Evolutionary conservation across 1,140 invertebrate species (phyloP).

Genomic region (Batillaria attramentaria): DNA sequence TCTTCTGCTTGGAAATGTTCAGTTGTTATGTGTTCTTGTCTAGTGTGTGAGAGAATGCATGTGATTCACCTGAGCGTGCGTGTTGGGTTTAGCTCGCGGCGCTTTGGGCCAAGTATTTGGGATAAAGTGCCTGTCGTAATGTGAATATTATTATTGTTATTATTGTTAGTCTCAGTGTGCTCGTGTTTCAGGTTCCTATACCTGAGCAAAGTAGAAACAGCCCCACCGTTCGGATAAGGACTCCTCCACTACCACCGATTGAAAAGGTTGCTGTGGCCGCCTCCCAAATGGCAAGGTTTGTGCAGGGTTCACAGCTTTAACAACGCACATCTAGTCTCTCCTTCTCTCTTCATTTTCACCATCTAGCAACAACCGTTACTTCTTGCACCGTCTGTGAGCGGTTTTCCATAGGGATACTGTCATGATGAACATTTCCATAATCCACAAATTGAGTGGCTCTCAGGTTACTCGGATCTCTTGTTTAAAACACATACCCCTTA

Average conservation of each 20-base stretch:
- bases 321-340: background rate
- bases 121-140: no score
- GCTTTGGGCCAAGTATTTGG: no score
- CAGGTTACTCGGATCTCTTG: no score
- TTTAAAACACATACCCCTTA: no score
- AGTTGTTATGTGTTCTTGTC: no score
- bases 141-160: no score
- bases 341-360: background rate
- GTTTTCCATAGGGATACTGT: no score
- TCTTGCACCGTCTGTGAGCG: background rate
- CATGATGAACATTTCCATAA: no score
- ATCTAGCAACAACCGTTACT: background rate
- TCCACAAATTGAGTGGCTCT: no score
- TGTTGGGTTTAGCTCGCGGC: no score
- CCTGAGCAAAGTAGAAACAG: conserved; percentile 23
- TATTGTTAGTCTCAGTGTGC: background rate
- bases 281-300: conserved; percentile 49
- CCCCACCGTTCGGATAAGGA: conserved; percentile 41
- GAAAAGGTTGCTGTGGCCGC: conserved; percentile 49
- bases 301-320: background rate
- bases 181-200: conserved; percentile 6
- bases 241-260: conserved; percentile 50
- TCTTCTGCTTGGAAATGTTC: background rate
- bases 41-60: no score
- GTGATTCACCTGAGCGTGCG: no score